Base-by-base conservation (phyloP, 2,113 vertebrate genomes). In the Paradisaea rubra region DNA sequence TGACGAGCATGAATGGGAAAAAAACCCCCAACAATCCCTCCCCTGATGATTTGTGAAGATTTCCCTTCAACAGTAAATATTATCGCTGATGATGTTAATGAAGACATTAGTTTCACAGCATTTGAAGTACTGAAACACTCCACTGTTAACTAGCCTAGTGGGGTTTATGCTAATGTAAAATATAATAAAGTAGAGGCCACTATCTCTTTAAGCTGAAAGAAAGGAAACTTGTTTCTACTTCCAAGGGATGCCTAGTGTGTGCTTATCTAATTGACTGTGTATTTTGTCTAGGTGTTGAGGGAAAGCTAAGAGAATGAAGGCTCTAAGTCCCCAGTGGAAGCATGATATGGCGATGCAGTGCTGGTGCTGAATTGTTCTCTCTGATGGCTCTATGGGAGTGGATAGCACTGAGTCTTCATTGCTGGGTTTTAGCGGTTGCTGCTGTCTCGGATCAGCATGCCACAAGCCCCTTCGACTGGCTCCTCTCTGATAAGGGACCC, bases 321-420 rank as follows among this genome's bases (percentile, higher is more conserved):
- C 98, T 98, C 98, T 97, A 97, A 96, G 72, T 97, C 96, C 98
- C 96, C 98, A 98, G 97, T 96, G 98, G 98, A 98, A 98, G 98
- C 98, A 98, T 98, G 98, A 98, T 98, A 98, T 98, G 97, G 98
- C 97, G 97, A 96, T 97, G 98, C 98, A 98, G 97, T 98, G 98
- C 97, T 97, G 98, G 97, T 98, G 98, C 98, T 98, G 98, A 99
- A 98, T 98, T 98, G 98, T 92, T 98, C 98, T 98, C 98, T 99
- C 99, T 99, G 98, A 99, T 99, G 99, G 99, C 99, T 99, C 98
- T 98, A 99, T 99, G 99, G 99, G 98, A 99, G 97, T 98, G 99
- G 97, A 97, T 99, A 97, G 98, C 98, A 96, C 98, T 99, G 98
- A 98, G 99, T 99, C 98, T 99, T 96, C 98, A 99, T 97, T 99